phyloP scores from a whole-genome alignment of 2,888 invertebrate species.

The Eupelmus urozonus region DNA sequence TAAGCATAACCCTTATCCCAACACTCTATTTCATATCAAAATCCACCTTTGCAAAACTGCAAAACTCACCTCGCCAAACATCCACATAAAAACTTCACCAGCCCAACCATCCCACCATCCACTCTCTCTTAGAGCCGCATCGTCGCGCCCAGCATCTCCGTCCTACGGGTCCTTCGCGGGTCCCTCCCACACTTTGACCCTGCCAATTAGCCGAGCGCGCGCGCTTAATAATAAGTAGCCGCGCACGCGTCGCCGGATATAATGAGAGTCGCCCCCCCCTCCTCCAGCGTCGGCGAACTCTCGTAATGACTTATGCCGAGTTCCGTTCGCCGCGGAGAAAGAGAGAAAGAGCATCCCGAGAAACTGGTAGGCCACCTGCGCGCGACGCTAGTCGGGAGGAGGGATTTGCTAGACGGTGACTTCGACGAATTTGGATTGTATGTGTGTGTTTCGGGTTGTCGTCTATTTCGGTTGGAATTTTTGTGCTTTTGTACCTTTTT shows the following conservation, averaged over 20 bases:
- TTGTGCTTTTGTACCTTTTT: background rate
- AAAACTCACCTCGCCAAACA: too few species aligned
- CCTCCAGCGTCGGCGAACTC: too few species aligned
- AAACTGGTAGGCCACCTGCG: conserved; percentile 53
- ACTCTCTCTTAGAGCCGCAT: too few species aligned
- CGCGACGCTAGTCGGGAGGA: background rate
- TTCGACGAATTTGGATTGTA: conserved; percentile 42
- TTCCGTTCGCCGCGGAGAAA: too few species aligned
- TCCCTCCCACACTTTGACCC: conserved; percentile 59
- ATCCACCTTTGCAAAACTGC: too few species aligned
- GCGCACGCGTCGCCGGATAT: conserved; percentile 51
- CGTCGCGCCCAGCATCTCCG: too few species aligned
- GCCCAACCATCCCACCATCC: too few species aligned
- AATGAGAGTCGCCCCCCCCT: conserved; percentile 46
- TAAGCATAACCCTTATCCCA: too few species aligned
- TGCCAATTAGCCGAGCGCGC: conserved; percentile 58
- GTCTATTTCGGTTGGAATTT: background rate
- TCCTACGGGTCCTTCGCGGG: conserved; percentile 8
- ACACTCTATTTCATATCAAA: too few species aligned
- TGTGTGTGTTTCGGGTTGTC: background rate
- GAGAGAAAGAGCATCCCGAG: conserved; percentile 40
- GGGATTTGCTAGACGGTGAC: background rate
- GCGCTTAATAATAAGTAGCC: conserved; percentile 62
- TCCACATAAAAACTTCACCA: too few species aligned
- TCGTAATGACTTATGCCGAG: conserved; percentile 49